Evolutionary conservation across 2,113 vertebrate species (phyloP).

Genomic region (Neodontobutis hainanensis): DNA sequence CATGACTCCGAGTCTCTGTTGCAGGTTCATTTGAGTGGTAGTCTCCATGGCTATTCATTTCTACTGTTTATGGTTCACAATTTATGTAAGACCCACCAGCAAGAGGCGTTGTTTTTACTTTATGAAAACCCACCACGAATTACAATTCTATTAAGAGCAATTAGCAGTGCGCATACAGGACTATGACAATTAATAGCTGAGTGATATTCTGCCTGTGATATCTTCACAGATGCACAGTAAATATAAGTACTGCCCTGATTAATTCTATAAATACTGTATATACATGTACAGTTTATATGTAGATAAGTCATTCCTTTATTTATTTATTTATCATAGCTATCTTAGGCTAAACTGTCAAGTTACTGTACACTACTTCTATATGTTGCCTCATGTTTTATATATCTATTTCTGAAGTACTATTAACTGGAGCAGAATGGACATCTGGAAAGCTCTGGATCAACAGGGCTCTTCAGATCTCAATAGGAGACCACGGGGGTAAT

Average conservation of each 20-base stretch:
- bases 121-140: background rate
- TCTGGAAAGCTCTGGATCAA: constrained; percentile 11
- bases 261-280: background rate
- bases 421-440: background rate
- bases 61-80: too few relatives aligned
- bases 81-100: too few relatives aligned
- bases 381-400: background rate
- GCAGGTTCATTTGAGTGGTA: too few relatives aligned
- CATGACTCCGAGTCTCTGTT: too few relatives aligned
- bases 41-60: too few relatives aligned
- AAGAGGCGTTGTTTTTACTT: background rate
- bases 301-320: background rate
- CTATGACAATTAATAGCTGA: constrained; percentile 1
- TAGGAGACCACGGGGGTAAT: constrained; percentile 50
- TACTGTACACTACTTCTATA: background rate
- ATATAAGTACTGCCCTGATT: constrained; percentile 3
- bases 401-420: background rate
- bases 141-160: background rate
- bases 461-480: constrained; percentile 49
- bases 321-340: background rate
- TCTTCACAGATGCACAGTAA: constrained; percentile 2
- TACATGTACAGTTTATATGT: too few relatives aligned
- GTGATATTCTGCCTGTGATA: background rate
- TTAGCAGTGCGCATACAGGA: background rate
- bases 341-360: background rate